Percentiles rank a stretch among this genome's conserved stretches.
Conservation (phyloP, 2,113 vertebrate species). For the Sterna hirundo region DNA sequence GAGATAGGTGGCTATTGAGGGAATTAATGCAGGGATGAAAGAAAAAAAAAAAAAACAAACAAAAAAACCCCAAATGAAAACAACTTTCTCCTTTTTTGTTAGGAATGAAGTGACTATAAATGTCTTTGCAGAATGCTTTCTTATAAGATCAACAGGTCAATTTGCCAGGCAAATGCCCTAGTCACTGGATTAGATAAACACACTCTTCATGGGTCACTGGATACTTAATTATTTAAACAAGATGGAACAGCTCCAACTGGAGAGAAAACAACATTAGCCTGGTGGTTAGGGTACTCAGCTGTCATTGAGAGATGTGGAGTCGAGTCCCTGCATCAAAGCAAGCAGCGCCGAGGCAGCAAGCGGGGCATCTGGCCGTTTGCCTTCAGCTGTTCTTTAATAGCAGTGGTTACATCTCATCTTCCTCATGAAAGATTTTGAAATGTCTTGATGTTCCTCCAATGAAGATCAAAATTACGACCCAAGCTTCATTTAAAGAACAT, state of each 20-base stretch:
- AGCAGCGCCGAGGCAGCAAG: not conserved
- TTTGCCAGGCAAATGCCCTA: not conserved
- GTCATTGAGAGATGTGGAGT: not conserved
- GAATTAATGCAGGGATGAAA: not conserved
- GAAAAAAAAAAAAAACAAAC: not conserved
- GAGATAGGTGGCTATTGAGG: not conserved
- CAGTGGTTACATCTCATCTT: not conserved
- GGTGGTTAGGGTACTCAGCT: not conserved
- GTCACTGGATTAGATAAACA: not conserved
- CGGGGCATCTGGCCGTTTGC: not conserved
- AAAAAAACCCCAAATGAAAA: not conserved
- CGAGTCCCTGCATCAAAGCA: not conserved
- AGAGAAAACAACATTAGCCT: constrained; percentile 2
- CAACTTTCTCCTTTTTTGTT: not conserved
- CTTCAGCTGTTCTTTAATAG: not conserved
- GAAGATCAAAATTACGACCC: not conserved
- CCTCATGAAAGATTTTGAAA: not conserved
- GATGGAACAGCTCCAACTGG: not conserved
- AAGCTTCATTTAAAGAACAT: not conserved
- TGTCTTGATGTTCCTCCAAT: not conserved
- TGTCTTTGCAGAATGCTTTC: not conserved
- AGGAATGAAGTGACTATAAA: not conserved
- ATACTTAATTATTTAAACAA: constrained; percentile 40
- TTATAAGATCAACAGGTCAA: not conserved
- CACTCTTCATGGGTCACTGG: not conserved